These are phyloP conservation scores for Corythornis madagascariensis DNA, from an alignment of 2,113 vertebrate species.

Conservation along the genomic window DNA sequence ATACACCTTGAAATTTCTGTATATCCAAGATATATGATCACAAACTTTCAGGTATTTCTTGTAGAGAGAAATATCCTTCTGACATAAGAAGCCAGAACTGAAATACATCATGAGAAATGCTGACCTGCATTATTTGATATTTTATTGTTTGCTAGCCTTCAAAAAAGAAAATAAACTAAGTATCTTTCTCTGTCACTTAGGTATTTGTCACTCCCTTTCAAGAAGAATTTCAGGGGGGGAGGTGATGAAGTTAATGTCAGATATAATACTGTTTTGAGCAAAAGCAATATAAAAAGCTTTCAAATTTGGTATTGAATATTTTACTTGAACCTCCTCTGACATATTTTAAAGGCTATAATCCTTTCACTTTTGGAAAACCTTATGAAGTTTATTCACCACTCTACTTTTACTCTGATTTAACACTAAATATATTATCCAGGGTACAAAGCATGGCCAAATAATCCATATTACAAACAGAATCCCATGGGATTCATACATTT, in stretches of 20 bases:
- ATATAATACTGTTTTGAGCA: not conserved
- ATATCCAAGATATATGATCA: not conserved
- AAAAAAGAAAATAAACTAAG: constrained; percentile 32
- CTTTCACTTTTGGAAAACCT: constrained; percentile 10
- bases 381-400: constrained; percentile 22
- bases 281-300: constrained; percentile 12
- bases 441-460: not conserved
- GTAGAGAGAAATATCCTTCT: constrained; percentile 1
- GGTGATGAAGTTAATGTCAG: not conserved
- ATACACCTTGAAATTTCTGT: not conserved
- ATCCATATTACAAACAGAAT: constrained; percentile 45
- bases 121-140: constrained; percentile 50
- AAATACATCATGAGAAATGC: constrained; percentile 42
- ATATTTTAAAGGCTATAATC: constrained; percentile 6
- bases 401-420: constrained; percentile 23
- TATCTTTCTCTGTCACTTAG: constrained; percentile 32
- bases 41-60: constrained; percentile 30
- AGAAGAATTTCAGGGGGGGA: not conserved
- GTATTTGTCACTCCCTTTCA: constrained; percentile 35
- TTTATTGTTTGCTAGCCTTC: constrained; percentile 12
- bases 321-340: not conserved
- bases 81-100: not conserved
- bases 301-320: not conserved
- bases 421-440: not conserved
- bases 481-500: constrained; percentile 15